Base-by-base conservation (phyloP, 2,797 vertebrate genomes). In the Melanotaenia parkinsoni region DNA sequence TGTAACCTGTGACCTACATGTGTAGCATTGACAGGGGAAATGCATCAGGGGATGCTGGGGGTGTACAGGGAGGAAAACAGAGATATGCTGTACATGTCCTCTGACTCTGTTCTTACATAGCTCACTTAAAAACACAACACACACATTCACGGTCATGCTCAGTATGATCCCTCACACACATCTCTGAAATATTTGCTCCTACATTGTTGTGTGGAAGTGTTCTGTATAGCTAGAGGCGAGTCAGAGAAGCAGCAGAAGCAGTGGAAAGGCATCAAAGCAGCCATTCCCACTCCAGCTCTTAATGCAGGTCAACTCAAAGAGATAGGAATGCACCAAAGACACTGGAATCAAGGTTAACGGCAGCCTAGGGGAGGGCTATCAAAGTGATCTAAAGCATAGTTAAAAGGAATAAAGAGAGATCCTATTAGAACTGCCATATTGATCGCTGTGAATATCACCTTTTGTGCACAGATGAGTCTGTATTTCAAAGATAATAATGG, bases 1-100 rank as follows among this genome's bases (percentile, higher is more conserved):
- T 16, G 74, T 57, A 86, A 90, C 82, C 86, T 76, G 78, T 90
- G 88, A 93, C 91, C 93, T 93, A 92, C 91, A 93, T 86, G 83
- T 89, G 88, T 90, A 86, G 74, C 77, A 58, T 70, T 78, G 92
- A 91, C 79, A 75, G 77, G 79, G 63, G 72, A 57, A 77, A 84
- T 80, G 82, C 74, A 86, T 90, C 75, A 80, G 64, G 77, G 30
- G 63, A 58, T 18, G 26, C 3, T 33, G 54, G 64, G 33, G 20
- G 8, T 45, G 69, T 22, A 45, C 53, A 30, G 38, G 67, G 45
- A 35, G 63, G 67, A 53, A 47, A 33, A 67, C 33, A 38, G 30
- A 72, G 72, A 68, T 56, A 58, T 40, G 53, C 45, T 10, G 65
- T 63, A 32, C 24, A 24, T 65, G 74, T 59, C 82, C 68, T 85